Percentiles rank a stretch among this genome's conserved stretches.
Conservation (phyloP, 23 tunicate genomes). For the Botrylloides violaceus region DNA sequence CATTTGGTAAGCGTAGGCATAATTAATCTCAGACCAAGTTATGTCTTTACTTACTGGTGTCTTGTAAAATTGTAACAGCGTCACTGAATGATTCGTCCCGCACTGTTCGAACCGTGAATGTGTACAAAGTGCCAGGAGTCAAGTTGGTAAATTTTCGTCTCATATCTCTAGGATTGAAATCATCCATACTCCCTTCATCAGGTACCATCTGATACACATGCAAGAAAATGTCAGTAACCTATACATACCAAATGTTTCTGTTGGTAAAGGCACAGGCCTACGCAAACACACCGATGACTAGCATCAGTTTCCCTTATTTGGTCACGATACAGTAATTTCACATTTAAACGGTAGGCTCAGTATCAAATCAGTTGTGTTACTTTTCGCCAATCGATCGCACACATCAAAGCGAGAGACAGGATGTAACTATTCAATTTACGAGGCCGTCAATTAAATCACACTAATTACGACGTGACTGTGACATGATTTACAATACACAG, state of each 20-base stretch:
- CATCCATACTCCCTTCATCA: slow-evolving; percentile 11
- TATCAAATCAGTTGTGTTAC: not conserved
- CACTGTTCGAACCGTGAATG: slow-evolving; percentile 13
- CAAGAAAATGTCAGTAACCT: too few species aligned
- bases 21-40: too few species aligned
- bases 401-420: not conserved
- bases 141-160: slow-evolving; percentile 15
- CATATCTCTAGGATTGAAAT: slow-evolving; percentile 11
- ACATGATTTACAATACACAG: not conserved
- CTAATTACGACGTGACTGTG: too few species aligned
- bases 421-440: not conserved
- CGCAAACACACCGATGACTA: too few species aligned
- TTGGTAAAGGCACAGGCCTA: too few species aligned
- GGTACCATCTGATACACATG: slow-evolving; percentile 21
- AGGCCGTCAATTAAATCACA: too few species aligned
- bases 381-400: not conserved
- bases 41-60: slow-evolving; percentile 62
- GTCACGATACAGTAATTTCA: too few species aligned
- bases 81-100: slow-evolving; percentile 47
- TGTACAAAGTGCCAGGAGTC: slow-evolving; percentile 45
- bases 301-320: too few species aligned
- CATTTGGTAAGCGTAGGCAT: too few species aligned
- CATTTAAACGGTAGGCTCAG: too few species aligned
- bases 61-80: slow-evolving; percentile 27
- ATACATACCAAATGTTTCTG: too few species aligned